Conservation (phyloP, 2,797 vertebrate species). For the Naso thynnoides region DNA sequence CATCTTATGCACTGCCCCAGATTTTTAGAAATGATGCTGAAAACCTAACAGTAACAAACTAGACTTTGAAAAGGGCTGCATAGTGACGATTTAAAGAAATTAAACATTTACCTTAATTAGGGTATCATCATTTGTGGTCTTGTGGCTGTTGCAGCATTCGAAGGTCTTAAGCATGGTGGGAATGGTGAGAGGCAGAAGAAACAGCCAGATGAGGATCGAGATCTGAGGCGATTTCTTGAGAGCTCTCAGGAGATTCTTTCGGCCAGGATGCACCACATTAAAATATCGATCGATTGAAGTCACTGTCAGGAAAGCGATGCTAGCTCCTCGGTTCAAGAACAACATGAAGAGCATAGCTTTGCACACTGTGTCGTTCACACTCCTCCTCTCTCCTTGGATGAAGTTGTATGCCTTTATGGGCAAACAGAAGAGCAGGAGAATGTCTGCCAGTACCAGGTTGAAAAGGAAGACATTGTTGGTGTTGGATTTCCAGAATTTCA, state of each 20-base stretch:
- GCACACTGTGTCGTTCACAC: not conserved
- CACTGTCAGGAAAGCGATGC: conserved; percentile 81
- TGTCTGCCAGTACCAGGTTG: conserved; percentile 80
- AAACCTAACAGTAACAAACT: not conserved
- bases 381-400: conserved; percentile 54
- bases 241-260: conserved; percentile 68
- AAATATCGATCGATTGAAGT: conserved; percentile 82
- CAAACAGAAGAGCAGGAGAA: conserved; percentile 80
- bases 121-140: fast-evolving
- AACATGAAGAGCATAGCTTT: conserved; percentile 76
- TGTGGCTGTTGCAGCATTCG: conserved; percentile 64
- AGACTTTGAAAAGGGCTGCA: not conserved
- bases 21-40: not conserved
- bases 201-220: conserved; percentile 79
- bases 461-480: conserved; percentile 82
- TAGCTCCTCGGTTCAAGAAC: conserved; percentile 78
- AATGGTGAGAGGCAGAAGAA: conserved; percentile 68
- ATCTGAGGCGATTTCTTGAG: conserved; percentile 70
- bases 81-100: not conserved
- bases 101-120: conserved; percentile 53
- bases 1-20: no score
- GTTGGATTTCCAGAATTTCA: conserved; percentile 85
- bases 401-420: conserved; percentile 77
- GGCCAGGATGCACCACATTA: conserved; percentile 73
- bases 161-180: conserved; percentile 78